A percentile compares a stretch with the other conserved stretches of the same genome.
These are phyloP conservation scores for Diplodus puntazzo DNA, from an alignment of 2,797 vertebrate species.

Conservation along the genomic window DNA sequence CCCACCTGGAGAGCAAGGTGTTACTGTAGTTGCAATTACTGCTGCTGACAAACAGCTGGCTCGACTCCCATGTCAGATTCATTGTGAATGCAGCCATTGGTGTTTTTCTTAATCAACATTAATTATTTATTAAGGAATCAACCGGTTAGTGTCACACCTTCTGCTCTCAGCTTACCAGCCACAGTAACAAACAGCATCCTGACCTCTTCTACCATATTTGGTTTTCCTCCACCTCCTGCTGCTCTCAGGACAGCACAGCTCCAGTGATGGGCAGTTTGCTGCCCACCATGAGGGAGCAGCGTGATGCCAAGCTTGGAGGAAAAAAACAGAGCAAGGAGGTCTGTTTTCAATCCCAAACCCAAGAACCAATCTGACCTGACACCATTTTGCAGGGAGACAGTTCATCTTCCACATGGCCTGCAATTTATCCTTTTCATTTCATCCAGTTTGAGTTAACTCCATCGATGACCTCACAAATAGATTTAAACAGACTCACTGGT, in stretches of 20 bases:
- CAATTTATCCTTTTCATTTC: neutral
- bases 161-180: neutral
- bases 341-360: slow-evolving; percentile 18
- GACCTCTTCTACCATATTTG: neutral
- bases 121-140: too few relatives aligned
- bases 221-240: slow-evolving; percentile 18
- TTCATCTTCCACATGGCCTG: neutral
- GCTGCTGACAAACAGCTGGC: neutral
- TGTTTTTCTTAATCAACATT: too few relatives aligned
- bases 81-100: neutral
- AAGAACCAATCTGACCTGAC: slow-evolving; percentile 23
- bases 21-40: neutral
- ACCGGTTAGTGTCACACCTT: too few relatives aligned
- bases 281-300: slow-evolving; percentile 5
- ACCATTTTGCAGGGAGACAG: slow-evolving; percentile 12
- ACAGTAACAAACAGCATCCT: slow-evolving; percentile 6
- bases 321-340: slow-evolving; percentile 15
- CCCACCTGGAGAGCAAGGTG: neutral
- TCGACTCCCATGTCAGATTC: neutral
- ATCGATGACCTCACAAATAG: neutral
- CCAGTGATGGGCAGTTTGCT: slow-evolving; percentile 34
- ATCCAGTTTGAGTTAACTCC: neutral
- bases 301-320: slow-evolving; percentile 15
- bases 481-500: neutral
- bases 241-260: slow-evolving; percentile 7